Percentiles rank a stretch among this genome's conserved stretches.
These are phyloP conservation scores for Hypomesus transpacificus DNA, from an alignment of 2,113 vertebrate species.

Conservation along the genomic window DNA sequence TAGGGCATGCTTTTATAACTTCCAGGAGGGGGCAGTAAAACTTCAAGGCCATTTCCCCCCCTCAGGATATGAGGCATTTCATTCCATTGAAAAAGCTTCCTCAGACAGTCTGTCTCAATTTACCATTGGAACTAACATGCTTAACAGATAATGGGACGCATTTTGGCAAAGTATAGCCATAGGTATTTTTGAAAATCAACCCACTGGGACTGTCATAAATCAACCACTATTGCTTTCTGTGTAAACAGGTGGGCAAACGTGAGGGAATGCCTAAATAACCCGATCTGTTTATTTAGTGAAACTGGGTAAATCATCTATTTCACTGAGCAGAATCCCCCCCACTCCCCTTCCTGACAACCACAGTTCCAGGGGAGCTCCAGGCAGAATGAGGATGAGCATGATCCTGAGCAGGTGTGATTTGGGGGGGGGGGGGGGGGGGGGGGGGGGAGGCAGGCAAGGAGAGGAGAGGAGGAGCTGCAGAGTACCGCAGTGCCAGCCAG, in stretches of 20 bases:
- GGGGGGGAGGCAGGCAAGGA: neutral
- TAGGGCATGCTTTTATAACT: neutral
- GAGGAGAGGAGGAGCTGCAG: conserved; percentile 24
- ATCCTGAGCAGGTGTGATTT: conserved; percentile 29
- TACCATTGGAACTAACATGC: too few relatives aligned
- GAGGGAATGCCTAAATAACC: too few relatives aligned
- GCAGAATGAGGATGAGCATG: neutral
- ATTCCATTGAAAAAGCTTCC: neutral
- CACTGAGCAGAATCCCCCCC: too few relatives aligned
- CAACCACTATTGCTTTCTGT: too few relatives aligned
- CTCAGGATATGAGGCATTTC: neutral
- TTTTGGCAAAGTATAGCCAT: too few relatives aligned
- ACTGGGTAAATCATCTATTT: too few relatives aligned
- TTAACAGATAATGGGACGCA: too few relatives aligned
- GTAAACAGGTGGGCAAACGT: too few relatives aligned
- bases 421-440: conserved; percentile 8
- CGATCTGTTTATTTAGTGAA: too few relatives aligned
- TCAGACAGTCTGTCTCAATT: neutral
- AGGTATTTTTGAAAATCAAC: too few relatives aligned
- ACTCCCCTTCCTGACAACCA: neutral
- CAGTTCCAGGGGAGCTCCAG: neutral
- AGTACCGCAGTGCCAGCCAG: conserved; percentile 26
- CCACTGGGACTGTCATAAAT: too few relatives aligned
- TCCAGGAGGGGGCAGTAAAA: conserved; percentile 3
- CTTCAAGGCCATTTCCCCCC: neutral